Conservation (phyloP, 2,113 vertebrate species). For the Hassar affinis region DNA sequence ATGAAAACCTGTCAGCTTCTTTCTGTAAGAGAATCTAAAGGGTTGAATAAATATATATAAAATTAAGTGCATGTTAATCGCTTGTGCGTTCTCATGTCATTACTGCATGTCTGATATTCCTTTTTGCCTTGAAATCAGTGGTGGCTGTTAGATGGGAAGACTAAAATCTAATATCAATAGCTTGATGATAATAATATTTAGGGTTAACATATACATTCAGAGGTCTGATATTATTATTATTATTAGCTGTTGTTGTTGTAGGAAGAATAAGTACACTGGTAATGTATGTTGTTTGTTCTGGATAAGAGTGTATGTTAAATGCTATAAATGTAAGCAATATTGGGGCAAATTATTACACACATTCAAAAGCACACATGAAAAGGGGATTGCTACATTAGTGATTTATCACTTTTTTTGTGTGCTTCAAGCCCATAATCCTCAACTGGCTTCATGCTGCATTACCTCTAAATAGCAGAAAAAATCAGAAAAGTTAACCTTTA, state of each 20-base stretch:
- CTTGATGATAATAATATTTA: not conserved
- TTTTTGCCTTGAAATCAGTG: not conserved
- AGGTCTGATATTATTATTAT: not conserved
- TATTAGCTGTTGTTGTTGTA: not conserved
- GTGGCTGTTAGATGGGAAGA: not conserved
- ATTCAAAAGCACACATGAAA: too few species aligned
- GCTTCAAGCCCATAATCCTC: not conserved
- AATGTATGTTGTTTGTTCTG: not conserved
- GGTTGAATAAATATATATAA: not conserved
- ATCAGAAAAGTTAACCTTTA: not conserved
- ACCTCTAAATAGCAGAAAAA: not conserved
- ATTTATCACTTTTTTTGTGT: not conserved
- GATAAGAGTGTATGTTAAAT: too few species aligned
- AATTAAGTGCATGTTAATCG: not conserved
- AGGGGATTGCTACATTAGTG: not conserved
- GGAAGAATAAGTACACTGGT: too few species aligned
- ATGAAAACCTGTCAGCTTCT: not conserved
- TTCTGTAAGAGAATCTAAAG: conserved; percentile 4
- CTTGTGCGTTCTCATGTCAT: not conserved
- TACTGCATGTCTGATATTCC: not conserved
- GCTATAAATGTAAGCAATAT: not conserved
- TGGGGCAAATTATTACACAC: too few species aligned
- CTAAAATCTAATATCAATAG: too few species aligned
- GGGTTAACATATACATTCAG: not conserved
- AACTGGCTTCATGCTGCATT: not conserved